Evolutionary conservation across 2,888 invertebrate genomes (phyloP).

Genomic region (Mimachlamys varia): DNA sequence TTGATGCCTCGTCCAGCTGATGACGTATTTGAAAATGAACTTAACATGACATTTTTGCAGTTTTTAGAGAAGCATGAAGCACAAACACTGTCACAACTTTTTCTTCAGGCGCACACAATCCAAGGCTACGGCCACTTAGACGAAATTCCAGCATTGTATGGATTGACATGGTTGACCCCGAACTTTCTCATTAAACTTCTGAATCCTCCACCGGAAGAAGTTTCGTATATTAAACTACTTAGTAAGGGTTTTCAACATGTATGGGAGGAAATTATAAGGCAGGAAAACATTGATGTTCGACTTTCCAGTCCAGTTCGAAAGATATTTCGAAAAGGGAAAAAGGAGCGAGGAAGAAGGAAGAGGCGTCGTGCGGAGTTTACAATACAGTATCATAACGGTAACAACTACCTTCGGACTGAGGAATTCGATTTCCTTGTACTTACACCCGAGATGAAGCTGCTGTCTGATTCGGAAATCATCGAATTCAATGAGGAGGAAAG

Average conservation of each 20-base stretch:
- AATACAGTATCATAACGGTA: no score
- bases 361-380: background rate
- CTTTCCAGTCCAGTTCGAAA: background rate
- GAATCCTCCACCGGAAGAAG: background rate
- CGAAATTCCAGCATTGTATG: constrained; percentile 41
- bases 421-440: background rate
- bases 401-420: background rate
- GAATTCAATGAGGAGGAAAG: background rate
- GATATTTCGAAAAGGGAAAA: background rate
- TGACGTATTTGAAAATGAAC: background rate
- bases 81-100: background rate
- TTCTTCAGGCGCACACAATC: background rate
- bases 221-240: background rate
- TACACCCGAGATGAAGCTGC: background rate
- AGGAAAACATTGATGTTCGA: background rate
- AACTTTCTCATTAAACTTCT: background rate
- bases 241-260: background rate
- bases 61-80: background rate
- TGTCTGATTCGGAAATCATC: background rate
- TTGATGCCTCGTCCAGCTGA: background rate
- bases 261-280: background rate
- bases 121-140: constrained; percentile 41
- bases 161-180: constrained; percentile 39
- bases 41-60: background rate
- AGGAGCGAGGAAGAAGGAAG: background rate